phyloP scores from a whole-genome alignment of 1,140 invertebrate genomes.

The Cheumatopsyche charites region DNA sequence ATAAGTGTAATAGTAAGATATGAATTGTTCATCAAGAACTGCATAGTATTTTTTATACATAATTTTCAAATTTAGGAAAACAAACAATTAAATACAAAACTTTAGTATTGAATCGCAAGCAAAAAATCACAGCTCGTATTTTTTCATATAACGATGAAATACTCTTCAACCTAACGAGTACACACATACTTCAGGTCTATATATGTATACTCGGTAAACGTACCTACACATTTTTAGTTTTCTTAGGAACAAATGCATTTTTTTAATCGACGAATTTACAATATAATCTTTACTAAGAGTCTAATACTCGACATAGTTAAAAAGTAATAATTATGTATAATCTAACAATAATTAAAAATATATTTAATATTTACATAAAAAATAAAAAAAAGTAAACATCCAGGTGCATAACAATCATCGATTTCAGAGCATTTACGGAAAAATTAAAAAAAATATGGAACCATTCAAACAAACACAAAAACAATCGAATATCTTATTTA shows the following conservation, averaged over 20 bases:
- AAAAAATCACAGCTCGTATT: slow-evolving; percentile 30
- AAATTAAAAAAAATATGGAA: too few species aligned
- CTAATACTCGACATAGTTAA: background rate
- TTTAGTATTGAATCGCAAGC: slow-evolving; percentile 25
- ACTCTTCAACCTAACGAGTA: slow-evolving; percentile 20
- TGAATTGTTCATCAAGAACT: too few species aligned
- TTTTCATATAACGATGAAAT: slow-evolving; percentile 10
- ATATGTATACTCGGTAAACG: background rate
- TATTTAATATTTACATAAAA: background rate
- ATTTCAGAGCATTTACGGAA: too few species aligned
- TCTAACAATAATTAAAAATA: background rate
- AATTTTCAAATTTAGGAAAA: slow-evolving; percentile 6
- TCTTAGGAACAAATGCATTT: slow-evolving; percentile 27
- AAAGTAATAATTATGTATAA: background rate
- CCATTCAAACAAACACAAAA: too few species aligned
- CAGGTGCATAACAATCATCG: too few species aligned
- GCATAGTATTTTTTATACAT: too few species aligned
- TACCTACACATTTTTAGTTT: slow-evolving; percentile 12
- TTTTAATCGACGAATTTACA: slow-evolving; percentile 14
- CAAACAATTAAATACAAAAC: background rate
- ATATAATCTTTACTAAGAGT: background rate
- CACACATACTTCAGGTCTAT: background rate
- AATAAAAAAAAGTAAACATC: too few species aligned
- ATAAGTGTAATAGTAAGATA: background rate
- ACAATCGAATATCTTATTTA: too few species aligned